These are phyloP conservation scores for Brenthis hecate DNA, from an alignment of 2,888 invertebrate genomes.

Conservation along the genomic window DNA sequence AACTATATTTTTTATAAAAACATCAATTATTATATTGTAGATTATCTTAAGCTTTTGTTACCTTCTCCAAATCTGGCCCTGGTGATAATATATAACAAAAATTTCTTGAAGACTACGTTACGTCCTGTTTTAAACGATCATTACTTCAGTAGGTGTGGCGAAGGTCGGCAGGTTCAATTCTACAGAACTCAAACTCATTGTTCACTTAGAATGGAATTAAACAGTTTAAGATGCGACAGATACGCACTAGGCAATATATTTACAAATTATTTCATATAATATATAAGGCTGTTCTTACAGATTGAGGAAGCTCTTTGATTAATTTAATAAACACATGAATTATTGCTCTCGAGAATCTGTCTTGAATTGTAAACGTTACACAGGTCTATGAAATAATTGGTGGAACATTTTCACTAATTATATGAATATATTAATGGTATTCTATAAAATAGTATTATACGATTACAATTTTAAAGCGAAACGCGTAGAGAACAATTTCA, in stretches of 20 bases:
- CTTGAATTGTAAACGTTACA: too few species aligned
- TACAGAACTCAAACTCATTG: constrained; percentile 44
- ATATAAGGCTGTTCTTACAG: constrained; percentile 8
- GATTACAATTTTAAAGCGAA: constrained; percentile 21
- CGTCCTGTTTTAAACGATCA: constrained; percentile 65
- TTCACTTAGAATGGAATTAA: constrained; percentile 38
- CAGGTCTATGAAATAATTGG: too few species aligned
- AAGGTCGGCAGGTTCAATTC: constrained; percentile 64
- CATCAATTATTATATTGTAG: too few species aligned
- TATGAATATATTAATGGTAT: background rate
- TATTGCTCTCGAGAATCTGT: too few species aligned
- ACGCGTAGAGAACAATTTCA: constrained; percentile 31
- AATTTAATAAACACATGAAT: background rate
- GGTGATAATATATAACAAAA: constrained; percentile 58
- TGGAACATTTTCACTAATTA: too few species aligned
- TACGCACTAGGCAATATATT: constrained; percentile 18
- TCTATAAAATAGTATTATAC: constrained; percentile 6
- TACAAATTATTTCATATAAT: constrained; percentile 18
- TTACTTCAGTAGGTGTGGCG: constrained; percentile 66
- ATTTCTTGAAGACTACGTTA: constrained; percentile 62
- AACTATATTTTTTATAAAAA: too few species aligned
- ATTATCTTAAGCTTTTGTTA: too few species aligned
- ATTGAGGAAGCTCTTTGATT: constrained; percentile 9
- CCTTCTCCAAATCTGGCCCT: too few species aligned
- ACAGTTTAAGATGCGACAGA: constrained; percentile 37